Conservation (phyloP, 2,797 vertebrate species). For the Pantherophis alleghaniensis region DNA sequence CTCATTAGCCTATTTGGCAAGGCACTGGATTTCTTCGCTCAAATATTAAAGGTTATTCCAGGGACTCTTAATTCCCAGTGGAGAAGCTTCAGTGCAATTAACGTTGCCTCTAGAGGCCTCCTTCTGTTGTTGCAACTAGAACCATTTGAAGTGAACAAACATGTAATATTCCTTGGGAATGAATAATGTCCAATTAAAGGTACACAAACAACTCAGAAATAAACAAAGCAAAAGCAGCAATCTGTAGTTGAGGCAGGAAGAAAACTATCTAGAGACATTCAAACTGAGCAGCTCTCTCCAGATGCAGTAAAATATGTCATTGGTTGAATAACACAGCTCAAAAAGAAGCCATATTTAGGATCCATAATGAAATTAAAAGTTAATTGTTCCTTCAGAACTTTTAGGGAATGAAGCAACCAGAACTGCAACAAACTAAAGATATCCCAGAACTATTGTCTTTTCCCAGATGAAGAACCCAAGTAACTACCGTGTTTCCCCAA, state of each 20-base stretch:
- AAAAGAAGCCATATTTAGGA: neutral
- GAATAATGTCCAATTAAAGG: neutral
- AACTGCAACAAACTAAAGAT: neutral
- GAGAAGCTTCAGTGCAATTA: neutral
- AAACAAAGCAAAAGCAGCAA: neutral
- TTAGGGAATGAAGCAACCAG: neutral
- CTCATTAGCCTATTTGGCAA: constrained; percentile 12
- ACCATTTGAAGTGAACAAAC: neutral
- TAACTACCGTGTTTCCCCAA: neutral
- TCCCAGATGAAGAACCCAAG: neutral
- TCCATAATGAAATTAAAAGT: neutral
- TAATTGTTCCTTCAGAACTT: neutral
- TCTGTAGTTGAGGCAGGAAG: neutral
- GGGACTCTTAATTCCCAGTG: neutral
- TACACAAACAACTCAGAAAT: neutral
- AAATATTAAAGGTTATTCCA: neutral
- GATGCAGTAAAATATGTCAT: neutral
- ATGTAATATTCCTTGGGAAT: neutral
- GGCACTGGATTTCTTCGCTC: constrained; percentile 1
- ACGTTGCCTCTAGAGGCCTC: neutral
- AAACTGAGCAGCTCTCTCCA: neutral
- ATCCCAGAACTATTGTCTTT: neutral
- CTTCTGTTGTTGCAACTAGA: neutral
- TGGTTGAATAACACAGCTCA: neutral
- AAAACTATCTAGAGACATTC: neutral